phyloP scores from a whole-genome alignment of 92 coral and sea anemone genomes.

The Siderastrea siderea region DNA sequence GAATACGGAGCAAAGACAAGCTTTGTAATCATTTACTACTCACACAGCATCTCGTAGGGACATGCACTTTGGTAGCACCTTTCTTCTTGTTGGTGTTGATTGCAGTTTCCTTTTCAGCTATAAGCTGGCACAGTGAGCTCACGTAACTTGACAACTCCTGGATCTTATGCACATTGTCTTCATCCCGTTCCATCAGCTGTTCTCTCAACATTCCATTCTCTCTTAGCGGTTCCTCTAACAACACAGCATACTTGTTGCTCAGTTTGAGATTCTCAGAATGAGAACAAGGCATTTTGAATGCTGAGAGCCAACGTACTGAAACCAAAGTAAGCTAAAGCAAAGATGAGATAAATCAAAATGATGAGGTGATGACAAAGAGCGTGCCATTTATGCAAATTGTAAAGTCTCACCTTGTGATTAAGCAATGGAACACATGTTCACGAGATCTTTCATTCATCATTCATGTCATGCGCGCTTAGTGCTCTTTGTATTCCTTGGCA shows the following conservation, averaged over 20 bases:
- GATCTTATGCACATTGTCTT: not conserved
- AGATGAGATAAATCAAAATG: not conserved
- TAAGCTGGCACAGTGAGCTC: not conserved
- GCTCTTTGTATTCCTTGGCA: no score
- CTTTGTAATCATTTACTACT: no score
- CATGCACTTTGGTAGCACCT: conserved; percentile 2
- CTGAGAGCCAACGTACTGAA: not conserved
- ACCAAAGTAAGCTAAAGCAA: not conserved
- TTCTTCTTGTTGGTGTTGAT: not conserved
- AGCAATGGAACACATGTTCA: not conserved
- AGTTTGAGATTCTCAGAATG: not conserved
- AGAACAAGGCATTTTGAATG: not conserved
- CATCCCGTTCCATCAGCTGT: not conserved
- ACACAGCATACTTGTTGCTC: not conserved
- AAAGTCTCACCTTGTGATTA: no score
- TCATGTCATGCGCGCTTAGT: no score
- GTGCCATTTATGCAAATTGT: not conserved
- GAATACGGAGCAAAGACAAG: no score
- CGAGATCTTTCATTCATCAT: not conserved
- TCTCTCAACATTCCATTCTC: conserved; percentile 19
- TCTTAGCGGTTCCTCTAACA: not conserved
- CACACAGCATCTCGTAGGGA: not conserved
- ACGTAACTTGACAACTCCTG: not conserved
- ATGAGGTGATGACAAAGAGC: not conserved
- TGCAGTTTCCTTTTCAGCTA: no score